Base-by-base conservation (phyloP, 2,113 vertebrate genomes). In the Siphamia tubifer region DNA sequence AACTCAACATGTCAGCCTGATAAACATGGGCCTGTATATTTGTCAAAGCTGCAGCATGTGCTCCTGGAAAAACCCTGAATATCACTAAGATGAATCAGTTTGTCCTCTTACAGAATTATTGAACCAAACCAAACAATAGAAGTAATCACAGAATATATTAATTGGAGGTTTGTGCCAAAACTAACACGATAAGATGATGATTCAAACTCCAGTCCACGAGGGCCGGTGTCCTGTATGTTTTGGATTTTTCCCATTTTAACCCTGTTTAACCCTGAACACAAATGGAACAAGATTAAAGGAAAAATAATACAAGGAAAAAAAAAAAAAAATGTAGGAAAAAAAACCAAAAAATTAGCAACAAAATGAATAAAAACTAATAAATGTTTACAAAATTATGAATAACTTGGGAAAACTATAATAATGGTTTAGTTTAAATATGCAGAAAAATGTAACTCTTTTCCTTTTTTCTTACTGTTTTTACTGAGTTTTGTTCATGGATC, bases 1-100 rank as follows among this genome's bases (percentile, higher is more conserved):
- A 68, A 52, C 67, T 70, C 58, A 44, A 12, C 12, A 0, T 28
- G 55, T 81, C 66, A 66, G 11, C 16, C 30, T 28, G 27, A 54
- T 58, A 20, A 51, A 36, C 42, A 45, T 23, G 15, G 27, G n/a
- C 15, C 12, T 34, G 7, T 23, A 4, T 61, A 16, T 49, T 23
- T 21, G 17, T 30, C 11, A 4, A 1, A 39, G 15, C 28, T 61
- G 4, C 24, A 44, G 24, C 39, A 27, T 31, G 27, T 15, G 20
- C 35, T 48, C 15, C 28, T 38, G 16, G 4, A 58, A 49, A 44
- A 44, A 45, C n/a, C 42, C 42, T 10, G 15, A 40, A 27, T 47
- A 15, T 23, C 24, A 43, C 7, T n/a, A 32, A 6, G n/a, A 40
- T 53, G n/a, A 45, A 42, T 17, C 2, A 34, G 9, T 13, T 24